phyloP scores from a whole-genome alignment of 2,797 vertebrate species.

The Geotria australis region DNA sequence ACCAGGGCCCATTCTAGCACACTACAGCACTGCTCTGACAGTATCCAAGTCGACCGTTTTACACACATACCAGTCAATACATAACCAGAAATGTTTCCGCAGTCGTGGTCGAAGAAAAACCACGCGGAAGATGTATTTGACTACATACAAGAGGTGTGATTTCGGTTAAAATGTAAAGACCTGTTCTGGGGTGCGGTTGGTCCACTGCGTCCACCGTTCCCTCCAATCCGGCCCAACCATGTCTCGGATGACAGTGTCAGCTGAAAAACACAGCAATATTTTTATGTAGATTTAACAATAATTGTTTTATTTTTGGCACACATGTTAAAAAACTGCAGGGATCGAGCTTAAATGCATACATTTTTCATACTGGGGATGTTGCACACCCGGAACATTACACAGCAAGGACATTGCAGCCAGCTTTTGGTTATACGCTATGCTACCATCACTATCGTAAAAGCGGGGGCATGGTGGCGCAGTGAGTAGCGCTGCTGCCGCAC shows the following conservation, averaged over 20 bases:
- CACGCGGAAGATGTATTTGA: too few relatives aligned
- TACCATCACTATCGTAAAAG: too few relatives aligned
- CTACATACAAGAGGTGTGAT: not conserved
- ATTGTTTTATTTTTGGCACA: not conserved
- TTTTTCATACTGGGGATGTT: not conserved
- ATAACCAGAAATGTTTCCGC: too few relatives aligned
- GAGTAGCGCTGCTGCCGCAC: too few relatives aligned
- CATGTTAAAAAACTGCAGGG: not conserved
- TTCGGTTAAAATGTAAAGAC: conserved; percentile 10
- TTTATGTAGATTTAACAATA: not conserved
- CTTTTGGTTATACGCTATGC: not conserved
- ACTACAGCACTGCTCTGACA: too few relatives aligned
- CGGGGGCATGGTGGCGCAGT: too few relatives aligned
- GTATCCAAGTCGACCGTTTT: too few relatives aligned
- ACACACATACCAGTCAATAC: too few relatives aligned
- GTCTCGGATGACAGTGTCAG: conserved; percentile 59
- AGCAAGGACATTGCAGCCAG: not conserved
- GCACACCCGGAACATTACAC: not conserved
- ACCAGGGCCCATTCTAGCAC: too few relatives aligned
- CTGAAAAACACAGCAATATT: conserved; percentile 10
- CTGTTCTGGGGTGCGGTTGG: conserved; percentile 60
- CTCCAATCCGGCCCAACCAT: conserved; percentile 94
- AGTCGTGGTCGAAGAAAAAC: too few relatives aligned
- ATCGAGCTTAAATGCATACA: not conserved
- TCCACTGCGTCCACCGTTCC: conserved; percentile 65